Evolutionary conservation across 2,888 invertebrate species (phyloP), one percentile per base, ranked within the genome.

Genomic region (Tachina fera): DNA sequence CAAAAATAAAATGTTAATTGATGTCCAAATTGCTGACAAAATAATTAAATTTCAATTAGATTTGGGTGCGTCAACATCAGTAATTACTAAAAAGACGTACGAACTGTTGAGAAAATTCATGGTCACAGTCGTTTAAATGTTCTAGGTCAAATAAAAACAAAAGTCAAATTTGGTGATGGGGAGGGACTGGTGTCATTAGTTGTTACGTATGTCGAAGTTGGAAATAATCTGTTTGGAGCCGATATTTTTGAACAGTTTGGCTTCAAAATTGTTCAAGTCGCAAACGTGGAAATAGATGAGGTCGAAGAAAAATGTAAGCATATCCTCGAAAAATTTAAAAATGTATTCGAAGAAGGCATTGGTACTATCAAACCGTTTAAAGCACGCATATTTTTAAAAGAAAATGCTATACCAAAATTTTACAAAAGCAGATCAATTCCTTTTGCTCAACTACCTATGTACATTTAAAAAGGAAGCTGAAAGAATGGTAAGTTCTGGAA

Each of bases 341-440:
- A 68, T 41, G 6, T 68, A 16, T 68, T 68, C 16, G 39, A 70
- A 70, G 19, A 41, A n/a, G 53, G 19, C 43, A 16, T 70, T 14
- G 70, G 70, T 9, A 56, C 56, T 39, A 67, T 67, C 31, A 51
- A 78, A 49, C 45, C 71, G 56, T 22, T 22, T 22, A 22, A 22
- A 22, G 22, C 22, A 22, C 22, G 3, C 22, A 22, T 22, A 22
- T 22, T 22, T 22, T 22, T 22, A 22, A 22, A 2, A 22, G 22
- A 22, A 2, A 22, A 86, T 71, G 60, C 88, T 14, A 53, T 58
- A 19, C 88, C 89, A 56, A 84, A 84, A 63, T 83, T 77, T 81
- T 72, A 88, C 53, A 84, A 86, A 71, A 88, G 88, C 11, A 86
- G 90, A 61, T 85, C 84, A 11, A 76, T 89, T 51, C 88, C 89